A percentile compares a stretch with the other conserved stretches of the same genome.
These are phyloP conservation scores for Malurus leucopterus DNA, from an alignment of 2,797 vertebrate species.

Conservation along the genomic window DNA sequence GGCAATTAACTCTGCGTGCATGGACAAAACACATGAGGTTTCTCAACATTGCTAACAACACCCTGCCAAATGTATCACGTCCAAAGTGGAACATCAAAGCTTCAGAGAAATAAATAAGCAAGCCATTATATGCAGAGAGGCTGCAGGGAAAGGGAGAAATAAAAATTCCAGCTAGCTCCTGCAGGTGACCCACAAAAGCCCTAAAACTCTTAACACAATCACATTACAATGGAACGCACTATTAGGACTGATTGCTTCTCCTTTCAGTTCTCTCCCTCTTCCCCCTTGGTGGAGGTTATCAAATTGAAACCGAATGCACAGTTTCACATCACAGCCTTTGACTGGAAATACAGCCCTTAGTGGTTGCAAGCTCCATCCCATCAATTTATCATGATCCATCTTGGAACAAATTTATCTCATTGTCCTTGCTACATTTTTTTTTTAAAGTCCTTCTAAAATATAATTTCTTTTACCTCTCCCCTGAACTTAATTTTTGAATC, in stretches of 20 bases:
- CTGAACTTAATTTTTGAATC: neutral
- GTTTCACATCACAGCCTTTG: neutral
- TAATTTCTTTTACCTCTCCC: neutral
- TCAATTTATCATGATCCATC: neutral
- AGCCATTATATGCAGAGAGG: neutral
- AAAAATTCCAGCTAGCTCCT: neutral
- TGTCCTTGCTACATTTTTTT: neutral
- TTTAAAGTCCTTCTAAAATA: neutral
- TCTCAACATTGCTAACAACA: constrained; percentile 14
- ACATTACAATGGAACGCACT: neutral
- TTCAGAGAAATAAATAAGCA: neutral
- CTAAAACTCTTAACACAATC: neutral
- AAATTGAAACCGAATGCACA: neutral
- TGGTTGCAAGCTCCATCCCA: neutral
- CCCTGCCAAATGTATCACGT: neutral
- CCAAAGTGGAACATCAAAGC: constrained; percentile 2
- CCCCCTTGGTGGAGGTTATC: neutral
- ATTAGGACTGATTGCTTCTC: neutral
- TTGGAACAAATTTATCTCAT: neutral
- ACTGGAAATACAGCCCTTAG: neutral
- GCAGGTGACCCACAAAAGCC: neutral
- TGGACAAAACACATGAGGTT: constrained; percentile 28
- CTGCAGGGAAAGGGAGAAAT: neutral
- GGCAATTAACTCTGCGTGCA: neutral
- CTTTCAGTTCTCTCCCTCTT: neutral